Base-by-base conservation (phyloP, 2,888 invertebrate species). In the Pachycephus smyrnensis region DNA sequence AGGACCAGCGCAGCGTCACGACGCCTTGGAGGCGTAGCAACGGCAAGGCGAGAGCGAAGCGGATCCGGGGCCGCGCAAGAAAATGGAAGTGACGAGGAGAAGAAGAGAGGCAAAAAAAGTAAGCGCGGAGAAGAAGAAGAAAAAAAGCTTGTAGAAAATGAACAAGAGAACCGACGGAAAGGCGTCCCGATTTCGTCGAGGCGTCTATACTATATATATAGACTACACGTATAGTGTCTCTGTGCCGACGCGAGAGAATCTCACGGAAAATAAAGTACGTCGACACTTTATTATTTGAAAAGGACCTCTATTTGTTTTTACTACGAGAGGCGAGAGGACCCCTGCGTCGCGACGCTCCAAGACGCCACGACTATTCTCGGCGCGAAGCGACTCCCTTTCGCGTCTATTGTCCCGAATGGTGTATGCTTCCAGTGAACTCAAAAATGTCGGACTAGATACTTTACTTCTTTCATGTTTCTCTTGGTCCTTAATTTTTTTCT, bases 1-100 rank as follows among this genome's bases (percentile, higher is more conserved):
- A 30, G 68, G 55, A 78, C 68, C 37, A 37, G 73, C 33, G 55
- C 40, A 33, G 75, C 73, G 78, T 75, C 78, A 75, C 75, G 75
- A 76, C 77, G 74, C 69, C 35, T 69, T 35, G 73, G 80, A 55
- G 55, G 55, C 55, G 55, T 55, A 55, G 55, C 55, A 55, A 23
- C 55, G 55, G 55, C 23, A 55, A 23, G 55, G 55, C 31, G 71
- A 31, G 73, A 71, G 73, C 33, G 40, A 31, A 23, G 30, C 37
- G 23, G 33, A 77, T 33, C 73, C 55, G 73, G 30, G 73, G 73
- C 73, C 35, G 55, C 55, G 55, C 55, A 76, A 76, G 71, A 73
- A 68, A 33, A 68, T 33, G 36, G 68, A 31, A 33, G 12, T 33
- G 33, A 33, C 11, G 35, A 31, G 73, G 37, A 33, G 33, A 76